Conservation (phyloP, 1,140 invertebrate genomes). For the Drosophila pandora region DNA sequence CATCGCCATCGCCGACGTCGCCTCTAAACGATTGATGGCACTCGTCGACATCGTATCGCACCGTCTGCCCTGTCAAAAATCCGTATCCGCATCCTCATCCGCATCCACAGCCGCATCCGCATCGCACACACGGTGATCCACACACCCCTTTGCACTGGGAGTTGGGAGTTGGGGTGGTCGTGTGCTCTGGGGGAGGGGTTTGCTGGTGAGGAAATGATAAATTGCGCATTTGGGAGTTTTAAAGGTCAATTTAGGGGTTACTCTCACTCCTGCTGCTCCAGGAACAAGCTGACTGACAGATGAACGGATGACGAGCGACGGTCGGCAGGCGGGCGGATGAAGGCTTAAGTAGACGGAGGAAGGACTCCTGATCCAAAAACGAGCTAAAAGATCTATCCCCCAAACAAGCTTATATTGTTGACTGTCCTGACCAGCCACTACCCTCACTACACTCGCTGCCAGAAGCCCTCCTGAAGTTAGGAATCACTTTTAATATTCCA, state of each 20-base stretch:
- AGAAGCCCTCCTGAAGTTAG: too few relatives aligned
- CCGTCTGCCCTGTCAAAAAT: constrained; percentile 50
- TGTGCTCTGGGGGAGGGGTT: constrained; percentile 1
- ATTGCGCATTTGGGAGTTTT: constrained; percentile 83
- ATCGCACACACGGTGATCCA: background rate
- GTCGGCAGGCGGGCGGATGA: background rate
- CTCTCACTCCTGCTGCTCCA: constrained; percentile 30
- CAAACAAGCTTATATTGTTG: too few relatives aligned
- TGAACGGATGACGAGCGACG: constrained; percentile 8
- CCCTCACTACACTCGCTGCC: too few relatives aligned
- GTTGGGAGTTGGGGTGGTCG: background rate
- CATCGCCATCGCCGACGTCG: constrained; percentile 38
- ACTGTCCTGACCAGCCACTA: too few relatives aligned
- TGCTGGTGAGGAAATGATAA: constrained; percentile 79
- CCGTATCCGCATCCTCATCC: constrained; percentile 31
- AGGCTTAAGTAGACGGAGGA: background rate
- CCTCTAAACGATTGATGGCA: constrained; percentile 77
- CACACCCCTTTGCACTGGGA: constrained; percentile 2
- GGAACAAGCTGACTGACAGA: constrained; percentile 61
- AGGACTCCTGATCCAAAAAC: background rate
- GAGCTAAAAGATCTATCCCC: background rate
- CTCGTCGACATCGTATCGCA: constrained; percentile 32
- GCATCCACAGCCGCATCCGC: background rate
- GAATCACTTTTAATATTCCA: too few relatives aligned
- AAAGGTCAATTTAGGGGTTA: constrained; percentile 83